Conservation (phyloP, 1,140 invertebrate genomes). For the Mya arenaria region DNA sequence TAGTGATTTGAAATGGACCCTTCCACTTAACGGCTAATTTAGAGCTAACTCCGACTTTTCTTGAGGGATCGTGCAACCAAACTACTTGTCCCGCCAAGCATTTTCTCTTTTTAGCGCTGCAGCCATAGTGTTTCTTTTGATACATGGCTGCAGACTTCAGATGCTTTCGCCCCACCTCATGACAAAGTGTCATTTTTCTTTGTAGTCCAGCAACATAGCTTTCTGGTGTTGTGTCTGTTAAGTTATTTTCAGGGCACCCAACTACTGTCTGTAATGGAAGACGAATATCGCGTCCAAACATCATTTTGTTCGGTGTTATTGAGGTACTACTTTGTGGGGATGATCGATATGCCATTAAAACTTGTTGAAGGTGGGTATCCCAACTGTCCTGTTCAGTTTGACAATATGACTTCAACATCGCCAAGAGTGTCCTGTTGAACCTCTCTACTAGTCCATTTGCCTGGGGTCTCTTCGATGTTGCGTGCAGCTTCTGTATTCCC, state of each 20-base stretch:
- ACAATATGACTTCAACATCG: constrained; percentile 1
- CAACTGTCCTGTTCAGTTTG: background rate
- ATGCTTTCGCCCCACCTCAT: background rate
- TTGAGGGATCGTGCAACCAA: constrained; percentile 22
- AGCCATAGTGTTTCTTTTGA: background rate
- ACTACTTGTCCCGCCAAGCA: constrained; percentile 12
- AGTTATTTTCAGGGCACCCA: constrained; percentile 4
- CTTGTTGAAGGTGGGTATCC: background rate
- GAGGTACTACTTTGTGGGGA: constrained; percentile 43
- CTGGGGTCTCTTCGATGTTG: background rate
- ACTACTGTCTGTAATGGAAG: background rate
- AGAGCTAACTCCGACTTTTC: background rate
- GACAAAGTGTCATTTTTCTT: background rate
- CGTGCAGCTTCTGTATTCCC: constrained; percentile 11
- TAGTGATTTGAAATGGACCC: constrained; percentile 11
- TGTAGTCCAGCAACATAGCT: background rate
- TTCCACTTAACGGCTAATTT: constrained; percentile 17
- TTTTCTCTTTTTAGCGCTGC: background rate
- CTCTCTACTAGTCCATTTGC: constrained; percentile 1
- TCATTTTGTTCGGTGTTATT: constrained; percentile 48
- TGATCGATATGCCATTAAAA: constrained; percentile 34
- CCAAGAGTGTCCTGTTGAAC: constrained; percentile 1
- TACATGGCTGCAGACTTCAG: background rate
- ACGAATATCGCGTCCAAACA: constrained; percentile 56
- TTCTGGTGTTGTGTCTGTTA: background rate